These are phyloP conservation scores for Tenthredo scrophulariae DNA, from an alignment of 2,888 invertebrate genomes.

Conservation along the genomic window DNA sequence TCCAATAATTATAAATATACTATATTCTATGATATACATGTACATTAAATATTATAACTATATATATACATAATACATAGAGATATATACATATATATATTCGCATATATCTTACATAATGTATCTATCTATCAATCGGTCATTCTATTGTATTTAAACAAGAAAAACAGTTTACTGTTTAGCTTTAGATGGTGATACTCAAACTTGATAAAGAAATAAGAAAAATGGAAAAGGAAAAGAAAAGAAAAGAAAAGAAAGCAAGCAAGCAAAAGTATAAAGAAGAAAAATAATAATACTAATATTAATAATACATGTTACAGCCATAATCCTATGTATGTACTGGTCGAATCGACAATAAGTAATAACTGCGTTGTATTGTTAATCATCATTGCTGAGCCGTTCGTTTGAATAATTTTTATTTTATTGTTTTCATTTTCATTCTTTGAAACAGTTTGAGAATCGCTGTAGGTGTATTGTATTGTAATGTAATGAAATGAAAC, in stretches of 20 bases:
- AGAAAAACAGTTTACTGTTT: slow-evolving; percentile 59
- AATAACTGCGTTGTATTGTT: slow-evolving; percentile 35
- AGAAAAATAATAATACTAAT: neutral
- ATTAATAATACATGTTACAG: slow-evolving; percentile 25
- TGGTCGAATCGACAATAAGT: slow-evolving; percentile 51
- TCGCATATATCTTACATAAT: slow-evolving; percentile 60
- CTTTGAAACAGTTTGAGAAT: slow-evolving; percentile 68
- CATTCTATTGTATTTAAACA: slow-evolving; percentile 65
- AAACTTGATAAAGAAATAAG: slow-evolving; percentile 55
- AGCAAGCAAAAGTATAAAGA: slow-evolving; percentile 55
- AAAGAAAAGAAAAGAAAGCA: neutral
- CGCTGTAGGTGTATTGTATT: slow-evolving; percentile 63
- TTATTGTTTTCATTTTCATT: too few relatives aligned
- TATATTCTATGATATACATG: slow-evolving; percentile 68
- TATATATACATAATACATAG: slow-evolving; percentile 59
- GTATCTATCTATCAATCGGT: slow-evolving; percentile 65
- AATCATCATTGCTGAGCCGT: slow-evolving; percentile 13
- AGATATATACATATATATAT: slow-evolving; percentile 53
- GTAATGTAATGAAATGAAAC: slow-evolving; percentile 23
- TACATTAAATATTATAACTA: slow-evolving; percentile 71
- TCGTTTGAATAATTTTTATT: neutral
- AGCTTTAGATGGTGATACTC: slow-evolving; percentile 68
- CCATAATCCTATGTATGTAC: slow-evolving; percentile 46
- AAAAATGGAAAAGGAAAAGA: neutral
- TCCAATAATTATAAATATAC: slow-evolving; percentile 66